These are phyloP conservation scores for Tachysurus fulvidraco DNA, from an alignment of 2,113 vertebrate species.

Conservation along the genomic window DNA sequence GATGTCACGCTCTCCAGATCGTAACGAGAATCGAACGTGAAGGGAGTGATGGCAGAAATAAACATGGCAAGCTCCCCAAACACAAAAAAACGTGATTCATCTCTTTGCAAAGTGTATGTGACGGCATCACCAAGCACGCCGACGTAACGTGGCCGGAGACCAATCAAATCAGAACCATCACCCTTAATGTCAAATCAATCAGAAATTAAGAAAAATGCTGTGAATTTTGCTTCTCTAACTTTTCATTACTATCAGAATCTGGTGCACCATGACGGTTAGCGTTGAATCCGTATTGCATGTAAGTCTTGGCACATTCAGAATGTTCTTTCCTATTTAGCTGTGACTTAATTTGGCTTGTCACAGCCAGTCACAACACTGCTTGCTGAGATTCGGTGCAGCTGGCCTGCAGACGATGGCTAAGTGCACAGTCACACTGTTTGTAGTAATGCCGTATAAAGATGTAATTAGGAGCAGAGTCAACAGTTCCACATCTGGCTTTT, in stretches of 20 bases:
- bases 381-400: slow-evolving; percentile 16
- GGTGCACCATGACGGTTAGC: background rate
- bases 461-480: slow-evolving; percentile 48
- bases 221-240: slow-evolving; percentile 29
- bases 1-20: slow-evolving; percentile 24
- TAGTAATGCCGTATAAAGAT: slow-evolving; percentile 45
- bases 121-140: slow-evolving; percentile 39
- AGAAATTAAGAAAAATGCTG: slow-evolving; percentile 50
- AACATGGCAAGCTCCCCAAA: slow-evolving; percentile 21
- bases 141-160: slow-evolving; percentile 17
- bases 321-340: background rate
- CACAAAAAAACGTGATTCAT: slow-evolving; percentile 49
- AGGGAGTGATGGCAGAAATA: slow-evolving; percentile 38
- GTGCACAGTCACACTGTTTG: slow-evolving; percentile 1
- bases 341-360: slow-evolving; percentile 23
- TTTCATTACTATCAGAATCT: background rate
- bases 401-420: slow-evolving; percentile 9
- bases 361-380: slow-evolving; percentile 3
- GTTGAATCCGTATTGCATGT: background rate
- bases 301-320: slow-evolving; percentile 8
- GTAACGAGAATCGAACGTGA: slow-evolving; percentile 44
- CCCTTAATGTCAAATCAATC: slow-evolving; percentile 21
- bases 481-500: slow-evolving; percentile 53
- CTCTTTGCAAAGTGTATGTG: slow-evolving; percentile 48
- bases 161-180: slow-evolving; percentile 17